A percentile compares a stretch with the other conserved stretches of the same genome.
phyloP scores from a whole-genome alignment of 2,888 invertebrate genomes.

The Xanthia togata region DNA sequence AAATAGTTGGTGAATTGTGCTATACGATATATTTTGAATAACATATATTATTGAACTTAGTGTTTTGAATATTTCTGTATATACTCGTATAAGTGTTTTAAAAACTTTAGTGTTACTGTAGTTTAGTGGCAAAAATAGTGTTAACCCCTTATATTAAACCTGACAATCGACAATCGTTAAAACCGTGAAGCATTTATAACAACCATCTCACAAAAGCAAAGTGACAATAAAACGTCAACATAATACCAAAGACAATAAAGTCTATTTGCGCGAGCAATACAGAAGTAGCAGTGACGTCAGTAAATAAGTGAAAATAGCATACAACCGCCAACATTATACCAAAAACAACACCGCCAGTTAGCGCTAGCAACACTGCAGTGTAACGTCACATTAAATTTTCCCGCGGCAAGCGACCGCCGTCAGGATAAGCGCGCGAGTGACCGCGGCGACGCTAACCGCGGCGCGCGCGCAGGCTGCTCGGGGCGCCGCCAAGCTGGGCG shows the following conservation, averaged over 20 bases:
- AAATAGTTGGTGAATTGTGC: slow-evolving; percentile 41
- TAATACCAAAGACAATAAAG: not conserved
- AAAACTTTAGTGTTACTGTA: slow-evolving; percentile 9
- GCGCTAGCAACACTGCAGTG: slow-evolving; percentile 34
- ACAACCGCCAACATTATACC: slow-evolving; percentile 17
- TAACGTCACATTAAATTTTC: slow-evolving; percentile 44
- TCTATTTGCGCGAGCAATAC: not conserved
- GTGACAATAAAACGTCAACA: not conserved
- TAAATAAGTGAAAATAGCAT: slow-evolving; percentile 23
- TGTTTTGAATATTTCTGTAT: slow-evolving; percentile 21
- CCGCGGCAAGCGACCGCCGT: slow-evolving; percentile 34
- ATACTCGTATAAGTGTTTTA: slow-evolving; percentile 7
- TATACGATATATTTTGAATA: slow-evolving; percentile 44
- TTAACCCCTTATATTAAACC: not conserved
- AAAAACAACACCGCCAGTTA: not conserved
- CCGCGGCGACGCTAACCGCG: slow-evolving; percentile 79
- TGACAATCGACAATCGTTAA: not conserved
- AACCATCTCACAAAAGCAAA: not conserved
- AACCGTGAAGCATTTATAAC: not conserved
- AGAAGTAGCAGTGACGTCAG: not conserved
- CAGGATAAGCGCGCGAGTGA: slow-evolving; percentile 80
- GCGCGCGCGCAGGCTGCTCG: slow-evolving; percentile 81
- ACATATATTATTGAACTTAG: slow-evolving; percentile 9
- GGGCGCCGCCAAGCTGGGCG: slow-evolving; percentile 88
- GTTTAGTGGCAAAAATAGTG: slow-evolving; percentile 26